Conservation (phyloP, 2,888 invertebrate genomes). For the Pherbina coryleti region DNA sequence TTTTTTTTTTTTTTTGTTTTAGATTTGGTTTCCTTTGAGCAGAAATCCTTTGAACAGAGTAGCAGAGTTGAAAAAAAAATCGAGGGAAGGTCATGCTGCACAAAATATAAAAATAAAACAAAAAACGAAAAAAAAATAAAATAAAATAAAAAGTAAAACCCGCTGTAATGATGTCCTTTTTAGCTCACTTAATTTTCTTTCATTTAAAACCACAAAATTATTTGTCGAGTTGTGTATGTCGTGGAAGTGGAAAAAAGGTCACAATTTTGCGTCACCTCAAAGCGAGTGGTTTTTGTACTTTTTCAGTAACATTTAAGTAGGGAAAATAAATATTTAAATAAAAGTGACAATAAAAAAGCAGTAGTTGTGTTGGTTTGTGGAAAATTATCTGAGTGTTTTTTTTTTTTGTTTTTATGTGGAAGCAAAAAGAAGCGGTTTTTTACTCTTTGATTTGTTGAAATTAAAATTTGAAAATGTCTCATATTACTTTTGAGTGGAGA, state of each 20-base stretch:
- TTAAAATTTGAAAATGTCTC: not conserved
- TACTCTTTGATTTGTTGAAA: too few species aligned
- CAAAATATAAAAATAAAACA: too few species aligned
- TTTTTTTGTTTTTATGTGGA: too few species aligned
- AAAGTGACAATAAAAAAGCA: not conserved
- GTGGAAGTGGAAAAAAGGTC: not conserved
- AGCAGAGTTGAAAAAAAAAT: not conserved
- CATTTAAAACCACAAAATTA: slow-evolving; percentile 24
- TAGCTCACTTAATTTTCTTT: slow-evolving; percentile 21
- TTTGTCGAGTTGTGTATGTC: not conserved
- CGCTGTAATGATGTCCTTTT: slow-evolving; percentile 32
- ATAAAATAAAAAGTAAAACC: not conserved
- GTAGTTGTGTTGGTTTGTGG: not conserved
- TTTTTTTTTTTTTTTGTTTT: not conserved
- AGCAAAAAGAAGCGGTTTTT: too few species aligned
- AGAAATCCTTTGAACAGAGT: not conserved
- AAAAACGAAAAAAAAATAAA: not conserved
- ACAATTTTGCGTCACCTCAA: not conserved
- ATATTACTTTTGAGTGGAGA: too few species aligned
- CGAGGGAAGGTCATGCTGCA: not conserved
- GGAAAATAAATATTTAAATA: slow-evolving; percentile 7
- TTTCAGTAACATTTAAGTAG: slow-evolving; percentile 5
- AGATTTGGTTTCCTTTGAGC: not conserved
- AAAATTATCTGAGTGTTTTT: too few species aligned
- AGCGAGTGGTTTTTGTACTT: not conserved